A percentile compares a stretch with the other conserved stretches of the same genome.
phyloP scores from a whole-genome alignment of 1,140 invertebrate species.

The Trichomalopsis sarcophagae region DNA sequence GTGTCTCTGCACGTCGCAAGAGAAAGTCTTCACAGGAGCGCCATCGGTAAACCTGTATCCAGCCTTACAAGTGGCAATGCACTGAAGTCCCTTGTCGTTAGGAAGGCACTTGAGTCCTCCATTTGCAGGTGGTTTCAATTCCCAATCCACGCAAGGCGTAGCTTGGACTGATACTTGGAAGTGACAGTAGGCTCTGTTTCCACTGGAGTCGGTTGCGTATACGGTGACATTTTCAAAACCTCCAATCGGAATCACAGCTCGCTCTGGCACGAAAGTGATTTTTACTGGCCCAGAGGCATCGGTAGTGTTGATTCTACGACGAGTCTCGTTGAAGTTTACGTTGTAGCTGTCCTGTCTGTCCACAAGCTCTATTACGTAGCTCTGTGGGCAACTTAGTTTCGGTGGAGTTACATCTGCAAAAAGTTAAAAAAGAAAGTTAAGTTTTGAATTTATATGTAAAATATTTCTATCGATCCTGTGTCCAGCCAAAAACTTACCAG shows the following conservation, averaged over 20 bases:
- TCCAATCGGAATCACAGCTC: slow-evolving; percentile 91
- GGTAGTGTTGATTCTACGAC: slow-evolving; percentile 88
- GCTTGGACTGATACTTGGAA: slow-evolving; percentile 97
- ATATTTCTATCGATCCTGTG: neutral
- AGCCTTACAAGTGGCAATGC: slow-evolving; percentile 92
- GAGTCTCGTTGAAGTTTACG: slow-evolving; percentile 95
- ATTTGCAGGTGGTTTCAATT: slow-evolving; percentile 90
- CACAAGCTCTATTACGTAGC: slow-evolving; percentile 94
- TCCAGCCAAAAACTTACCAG: slow-evolving; percentile 72
- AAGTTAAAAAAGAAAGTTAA: neutral
- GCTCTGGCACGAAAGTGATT: slow-evolving; percentile 88
- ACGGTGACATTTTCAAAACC: slow-evolving; percentile 96
- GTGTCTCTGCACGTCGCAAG: slow-evolving; percentile 84
- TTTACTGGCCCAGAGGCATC: slow-evolving; percentile 93
- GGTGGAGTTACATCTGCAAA: slow-evolving; percentile 91
- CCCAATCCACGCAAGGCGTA: slow-evolving; percentile 95
- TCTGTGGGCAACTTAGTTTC: slow-evolving; percentile 94
- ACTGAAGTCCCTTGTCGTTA: slow-evolving; percentile 88
- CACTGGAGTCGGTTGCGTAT: slow-evolving; percentile 89
- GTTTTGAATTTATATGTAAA: neutral
- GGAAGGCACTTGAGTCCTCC: slow-evolving; percentile 91
- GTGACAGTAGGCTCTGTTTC: slow-evolving; percentile 92
- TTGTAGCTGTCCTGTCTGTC: slow-evolving; percentile 92
- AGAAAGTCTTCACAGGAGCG: slow-evolving; percentile 89
- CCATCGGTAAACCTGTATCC: slow-evolving; percentile 95